Base-by-base conservation (phyloP, 1,140 invertebrate genomes). In the Propsilocerus akamusi region DNA sequence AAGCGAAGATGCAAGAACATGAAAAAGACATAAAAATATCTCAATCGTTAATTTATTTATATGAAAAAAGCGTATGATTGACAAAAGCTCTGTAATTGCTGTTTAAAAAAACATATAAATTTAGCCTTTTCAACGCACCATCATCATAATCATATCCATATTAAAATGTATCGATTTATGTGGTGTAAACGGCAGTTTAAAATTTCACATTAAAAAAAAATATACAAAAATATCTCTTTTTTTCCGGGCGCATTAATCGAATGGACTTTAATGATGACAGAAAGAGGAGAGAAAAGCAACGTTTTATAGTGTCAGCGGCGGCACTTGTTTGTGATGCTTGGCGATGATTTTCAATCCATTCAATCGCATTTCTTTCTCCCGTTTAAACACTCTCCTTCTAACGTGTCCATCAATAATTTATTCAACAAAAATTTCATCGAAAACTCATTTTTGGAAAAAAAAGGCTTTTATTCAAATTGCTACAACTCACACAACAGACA, bases 131-230 rank as follows among this genome's bases (percentile, higher is more conserved):
- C 34, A 41, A 17, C 34, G 17, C 34, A 17, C 22, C 34, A 41
- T 41, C 34, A 41, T 41, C 34, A 41, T 41, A 41, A 41, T 41
- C 14, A n/a, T 3, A 37, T 14, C 22, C 14, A 6, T 41, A 41
- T 41, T 41, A 41, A 41, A 41, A 41, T 41, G n/a, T n/a, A 41
- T 41, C 34, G 34, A 41, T 41, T 41, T 41, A 41, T 41, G 14
- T 14, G 6, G 10, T 41, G 10, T 20, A 41, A 41, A 41, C 22
- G 34, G 22, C 34, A 41, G 10, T 41, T 41, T 41, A n/a, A n/a
- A n/a, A n/a, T n/a, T n/a, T n/a, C n/a, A n/a, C n/a, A n/a, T n/a
- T n/a, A n/a, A n/a, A n/a, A n/a, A n/a, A n/a, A n/a, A n/a, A n/a
- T n/a, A n/a, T n/a, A n/a, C n/a, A n/a, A n/a, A n/a, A n/a, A n/a